A percentile compares a stretch with the other conserved stretches of the same genome.
These are phyloP conservation scores for Periphyllus acericola DNA, from an alignment of 2,888 invertebrate species.

Conservation along the genomic window DNA sequence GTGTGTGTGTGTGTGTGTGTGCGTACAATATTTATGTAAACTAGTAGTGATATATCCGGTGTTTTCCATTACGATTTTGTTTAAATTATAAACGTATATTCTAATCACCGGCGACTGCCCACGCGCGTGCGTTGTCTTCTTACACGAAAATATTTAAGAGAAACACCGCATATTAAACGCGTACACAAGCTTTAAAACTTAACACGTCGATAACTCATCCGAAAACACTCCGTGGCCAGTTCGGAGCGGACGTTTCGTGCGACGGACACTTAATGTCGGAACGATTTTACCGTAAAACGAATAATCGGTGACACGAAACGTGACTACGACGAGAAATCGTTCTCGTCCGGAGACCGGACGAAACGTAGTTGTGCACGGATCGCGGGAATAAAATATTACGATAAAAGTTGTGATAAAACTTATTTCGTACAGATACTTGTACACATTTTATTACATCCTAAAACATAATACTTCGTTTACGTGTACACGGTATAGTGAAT, in stretches of 20 bases:
- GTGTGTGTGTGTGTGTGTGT: too few species aligned
- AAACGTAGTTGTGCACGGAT: neutral
- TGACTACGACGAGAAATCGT: neutral
- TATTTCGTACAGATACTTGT: neutral
- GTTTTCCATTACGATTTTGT: conserved; percentile 51
- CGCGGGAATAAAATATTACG: neutral
- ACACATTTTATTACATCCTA: neutral
- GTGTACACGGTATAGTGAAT: neutral
- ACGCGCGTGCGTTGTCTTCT: neutral
- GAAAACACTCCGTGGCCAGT: neutral
- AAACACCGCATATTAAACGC: neutral
- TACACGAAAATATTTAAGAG: neutral
- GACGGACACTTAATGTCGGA: too few species aligned
- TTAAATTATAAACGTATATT: conserved; percentile 23
- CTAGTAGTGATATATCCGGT: conserved; percentile 49
- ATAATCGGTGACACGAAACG: neutral
- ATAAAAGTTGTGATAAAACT: neutral
- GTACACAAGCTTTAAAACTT: neutral
- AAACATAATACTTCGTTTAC: neutral
- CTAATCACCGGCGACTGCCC: conserved; percentile 8
- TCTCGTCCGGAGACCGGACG: neutral
- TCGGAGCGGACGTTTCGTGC: too few species aligned
- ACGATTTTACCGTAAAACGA: too few species aligned
- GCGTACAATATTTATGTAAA: too few species aligned
- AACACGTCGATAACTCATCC: neutral